Evolutionary conservation across 1,140 invertebrate species (phyloP), one percentile per base, ranked within the genome.

Genomic region (Neoseiulus cucumeris): DNA sequence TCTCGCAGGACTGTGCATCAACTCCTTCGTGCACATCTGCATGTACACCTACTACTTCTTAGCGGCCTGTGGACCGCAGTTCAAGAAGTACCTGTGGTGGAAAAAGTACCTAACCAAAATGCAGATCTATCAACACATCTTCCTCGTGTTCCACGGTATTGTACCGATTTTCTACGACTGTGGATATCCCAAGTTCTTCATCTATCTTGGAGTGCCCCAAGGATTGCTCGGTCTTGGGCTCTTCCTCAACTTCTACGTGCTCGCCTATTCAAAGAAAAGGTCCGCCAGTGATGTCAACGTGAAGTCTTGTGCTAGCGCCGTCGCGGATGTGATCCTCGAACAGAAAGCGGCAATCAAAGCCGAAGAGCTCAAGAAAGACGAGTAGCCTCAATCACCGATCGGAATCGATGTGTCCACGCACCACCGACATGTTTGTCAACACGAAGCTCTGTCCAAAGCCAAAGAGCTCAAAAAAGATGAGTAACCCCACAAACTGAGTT

Each of bases 31-130:
- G 42, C 91, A 93, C 74, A 85, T 94, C 0, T 75, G 94, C 22
- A 94, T 95, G 90, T 95, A 96, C 73, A 81, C 83, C 2, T 96
- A 95, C 75, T 95, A 95, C 75, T 85, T 85, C 0, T 75, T 93
- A 9, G 82, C 87, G 1, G 85, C 88, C 0, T 79, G 91, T 66
- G 90, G 90, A 17, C 87, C 88, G 0, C 72, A 78, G 0, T 78
- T 91, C 25, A 78, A 82, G 72, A 84, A 84, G 73, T 91, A 86
- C 73, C 77, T 93, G 0, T 92, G 89, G 88, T 95, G 89, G 89
- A 95, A 95, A 75, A 90, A 87, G 73, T 91, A 93, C 73, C 80
- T 94, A 59, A 95, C 91, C 0, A 85, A 59, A 9, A 33, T 33
- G 25, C 51, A 59, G 22, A 59, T 59, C 51, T 59, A 59, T 33